Percentiles rank a stretch among this genome's conserved stretches.
phyloP scores from a whole-genome alignment of 2,113 vertebrate genomes.

The Piprites chloris region DNA sequence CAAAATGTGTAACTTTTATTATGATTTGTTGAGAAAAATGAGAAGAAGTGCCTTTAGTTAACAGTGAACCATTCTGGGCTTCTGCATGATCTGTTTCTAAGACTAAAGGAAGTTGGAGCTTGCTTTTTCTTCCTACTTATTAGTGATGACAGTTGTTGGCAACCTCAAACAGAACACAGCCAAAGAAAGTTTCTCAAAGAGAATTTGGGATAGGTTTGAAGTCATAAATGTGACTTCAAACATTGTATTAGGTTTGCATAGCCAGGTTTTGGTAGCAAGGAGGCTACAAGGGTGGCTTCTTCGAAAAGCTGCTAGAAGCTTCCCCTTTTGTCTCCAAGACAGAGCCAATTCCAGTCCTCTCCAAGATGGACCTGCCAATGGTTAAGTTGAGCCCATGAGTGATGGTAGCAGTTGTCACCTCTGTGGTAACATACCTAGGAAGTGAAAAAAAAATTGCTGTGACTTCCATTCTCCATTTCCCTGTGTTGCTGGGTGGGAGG shows the following conservation, averaged over 20 bases:
- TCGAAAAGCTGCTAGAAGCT: background rate
- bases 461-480: background rate
- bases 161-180: background rate
- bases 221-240: background rate
- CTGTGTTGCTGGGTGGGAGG: background rate
- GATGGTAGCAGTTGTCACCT: background rate
- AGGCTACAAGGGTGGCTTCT: background rate
- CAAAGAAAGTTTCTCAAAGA: background rate
- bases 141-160: background rate
- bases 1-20: background rate
- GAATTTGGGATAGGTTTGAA: background rate
- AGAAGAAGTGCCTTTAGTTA: background rate
- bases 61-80: background rate
- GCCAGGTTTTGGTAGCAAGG: background rate
- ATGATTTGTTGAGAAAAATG: background rate
- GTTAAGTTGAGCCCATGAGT: background rate
- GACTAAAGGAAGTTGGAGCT: background rate
- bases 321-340: background rate
- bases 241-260: background rate
- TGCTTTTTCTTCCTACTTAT: background rate
- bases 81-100: background rate
- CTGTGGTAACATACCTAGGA: background rate
- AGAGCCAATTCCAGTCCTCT: background rate
- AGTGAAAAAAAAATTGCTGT: background rate
- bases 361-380: rapidly evolving